Base-by-base conservation (phyloP, 2,888 invertebrate genomes). In the Nephrotoma appendiculata region DNA sequence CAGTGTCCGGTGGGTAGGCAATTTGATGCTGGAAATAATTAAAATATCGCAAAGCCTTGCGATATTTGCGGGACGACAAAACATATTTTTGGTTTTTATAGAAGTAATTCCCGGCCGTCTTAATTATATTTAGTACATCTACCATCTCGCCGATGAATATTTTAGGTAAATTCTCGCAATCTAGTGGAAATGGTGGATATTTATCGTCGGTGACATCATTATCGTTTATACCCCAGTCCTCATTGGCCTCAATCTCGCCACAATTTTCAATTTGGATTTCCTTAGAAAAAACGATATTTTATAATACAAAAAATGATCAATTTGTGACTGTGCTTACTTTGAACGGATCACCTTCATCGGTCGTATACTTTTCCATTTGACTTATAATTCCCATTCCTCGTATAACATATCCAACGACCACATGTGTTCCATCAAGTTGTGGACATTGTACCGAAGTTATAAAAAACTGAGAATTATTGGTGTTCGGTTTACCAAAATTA, bases 401-500 rank as follows among this genome's bases (percentile, higher is more conserved):
- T 15, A 95, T 89, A n/a, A 98, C 96, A 88, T 93, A 93, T 0
- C 97, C 98, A 90, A 97, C 96, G 41, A 95, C 96, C 2, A 97
- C 97, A 91, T 98, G 96, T 15, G 93, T 94, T 5, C 94, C 95
- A 90, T 98, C 95, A 85, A 98, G 92, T 90, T 97, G 97, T 0
- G 93, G 92, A 89, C 96, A 96, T 1, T 94, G 93, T 1, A 94
- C 95, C 0, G 95, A 94, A 0, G 96, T 96, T 87, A 99, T 96
- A 90, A 98, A 97, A 92, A 99, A 99, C 92, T 99, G 99, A 0
- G 98, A 98, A 88, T 96, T 96, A 91, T 98, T 99, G 7, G 97
- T 96, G 91, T 99, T 93, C 12, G 94, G 94, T 88, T 91, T 90
- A 86, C 95, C 98, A 90, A 93, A 95, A 92, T 95, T 99, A 89